Evolutionary conservation across 2,888 invertebrate genomes (phyloP), one percentile per base, ranked within the genome.

Genomic region (Lagria hirta): DNA sequence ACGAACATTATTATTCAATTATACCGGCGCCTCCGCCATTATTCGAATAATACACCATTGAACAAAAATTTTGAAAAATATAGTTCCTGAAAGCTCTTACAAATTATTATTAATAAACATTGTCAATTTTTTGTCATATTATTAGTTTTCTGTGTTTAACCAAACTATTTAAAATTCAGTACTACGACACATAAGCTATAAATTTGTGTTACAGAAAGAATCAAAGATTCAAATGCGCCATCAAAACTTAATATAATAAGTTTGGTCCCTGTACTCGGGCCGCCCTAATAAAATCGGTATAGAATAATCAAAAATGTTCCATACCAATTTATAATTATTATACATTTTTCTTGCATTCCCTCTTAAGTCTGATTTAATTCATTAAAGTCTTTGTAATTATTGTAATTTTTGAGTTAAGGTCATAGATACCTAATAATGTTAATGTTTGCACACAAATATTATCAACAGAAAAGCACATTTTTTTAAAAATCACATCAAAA

Each of bases 261-360:
- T 60, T 57, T 60, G 58, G 58, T 61, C 58, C 61, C 59, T 57
- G 59, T 54, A 58, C 57, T 47, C 57, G 49, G 48, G 51, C 54
- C 51, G 41, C 41, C 47, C 34, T 43, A 21, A 37, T 33, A 20
- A 46, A 30, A 36, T 35, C 23, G 28, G 29, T n/a, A n/a, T n/a
- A n/a, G n/a, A n/a, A n/a, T n/a, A n/a, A n/a, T n/a, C n/a, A n/a
- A n/a, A n/a, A n/a, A n/a, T n/a, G n/a, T n/a, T n/a, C n/a, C 37
- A 37, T 22, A 37, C 29, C 22, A 20, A 28, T 7, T 10, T 20
- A 26, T 40, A 41, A 27, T 44, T 33, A 21, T 40, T 47, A 42
- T 43, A 46, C 48, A 41, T 43, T 45, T 48, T 36, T 36, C 47
- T 37, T 43, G 41, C 44, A 44, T 21, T 34, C 37, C 27, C 41